Percentiles rank a stretch among this genome's conserved stretches.
These are phyloP conservation scores for Pluvianellus socialis DNA, from an alignment of 2,113 vertebrate species.

Conservation along the genomic window DNA sequence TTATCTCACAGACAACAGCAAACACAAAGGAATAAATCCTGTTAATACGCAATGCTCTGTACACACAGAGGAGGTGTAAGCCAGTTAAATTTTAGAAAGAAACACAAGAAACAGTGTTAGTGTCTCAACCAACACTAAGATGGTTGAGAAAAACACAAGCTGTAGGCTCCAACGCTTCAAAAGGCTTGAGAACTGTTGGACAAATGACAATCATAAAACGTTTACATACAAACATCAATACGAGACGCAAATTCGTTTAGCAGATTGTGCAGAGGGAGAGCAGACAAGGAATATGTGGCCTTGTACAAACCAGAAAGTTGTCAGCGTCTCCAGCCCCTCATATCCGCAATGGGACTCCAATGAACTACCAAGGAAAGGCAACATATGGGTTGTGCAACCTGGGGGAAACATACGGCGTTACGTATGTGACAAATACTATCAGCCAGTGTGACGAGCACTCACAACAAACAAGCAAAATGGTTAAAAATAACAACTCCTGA, in stretches of 20 bases:
- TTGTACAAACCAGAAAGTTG: neutral
- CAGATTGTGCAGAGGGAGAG: neutral
- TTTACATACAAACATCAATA: neutral
- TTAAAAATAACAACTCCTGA: constrained; percentile 19
- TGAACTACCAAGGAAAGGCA: neutral
- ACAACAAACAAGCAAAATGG: neutral
- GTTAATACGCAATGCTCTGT: neutral
- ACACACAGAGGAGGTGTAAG: neutral
- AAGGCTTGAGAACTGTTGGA: neutral
- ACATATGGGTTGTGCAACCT: neutral
- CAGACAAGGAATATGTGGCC: neutral
- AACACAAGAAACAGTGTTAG: neutral
- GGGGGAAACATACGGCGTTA: neutral
- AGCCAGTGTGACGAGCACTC: neutral
- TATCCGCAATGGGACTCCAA: neutral
- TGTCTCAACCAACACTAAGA: neutral
- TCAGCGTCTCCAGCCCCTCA: neutral
- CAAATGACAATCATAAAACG: neutral
- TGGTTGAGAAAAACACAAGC: neutral
- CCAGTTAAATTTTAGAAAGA: neutral
- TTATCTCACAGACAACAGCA: neutral
- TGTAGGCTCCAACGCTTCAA: neutral
- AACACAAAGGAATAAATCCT: neutral
- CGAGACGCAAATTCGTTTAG: neutral
- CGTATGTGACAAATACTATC: neutral